A percentile compares a stretch with the other conserved stretches of the same genome.
These are phyloP conservation scores for Hippasteria phrygiana DNA, from an alignment of 53 echinoderm and acorn worm species.

Conservation along the genomic window DNA sequence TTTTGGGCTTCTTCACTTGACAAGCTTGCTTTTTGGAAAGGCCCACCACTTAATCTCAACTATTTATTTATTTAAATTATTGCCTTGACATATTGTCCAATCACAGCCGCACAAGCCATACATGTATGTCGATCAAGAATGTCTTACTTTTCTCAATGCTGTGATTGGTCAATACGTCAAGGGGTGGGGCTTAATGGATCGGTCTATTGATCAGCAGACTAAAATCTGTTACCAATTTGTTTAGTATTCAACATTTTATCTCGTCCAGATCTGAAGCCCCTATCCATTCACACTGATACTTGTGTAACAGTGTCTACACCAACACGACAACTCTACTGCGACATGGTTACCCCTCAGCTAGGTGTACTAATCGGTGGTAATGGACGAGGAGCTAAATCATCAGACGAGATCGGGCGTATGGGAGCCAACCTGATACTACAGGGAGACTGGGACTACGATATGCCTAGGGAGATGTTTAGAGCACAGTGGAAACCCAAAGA, in stretches of 20 bases:
- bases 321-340: slow-evolving; percentile 75
- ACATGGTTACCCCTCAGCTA: slow-evolving; percentile 79
- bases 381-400: slow-evolving; percentile 85
- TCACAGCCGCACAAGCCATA: too few species aligned
- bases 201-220: too few species aligned
- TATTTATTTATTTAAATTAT: too few species aligned
- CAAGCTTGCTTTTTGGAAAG: too few species aligned
- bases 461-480: slow-evolving; percentile 76
- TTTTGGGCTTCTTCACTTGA: too few species aligned
- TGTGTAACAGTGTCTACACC: slow-evolving; percentile 72
- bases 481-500: slow-evolving; percentile 52
- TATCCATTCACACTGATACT: slow-evolving; percentile 64
- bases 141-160: too few species aligned
- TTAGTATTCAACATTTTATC: not conserved
- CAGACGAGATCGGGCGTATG: slow-evolving; percentile 81
- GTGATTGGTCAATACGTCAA: too few species aligned
- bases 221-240: too few species aligned
- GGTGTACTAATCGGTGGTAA: slow-evolving; percentile 82
- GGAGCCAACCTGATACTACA: slow-evolving; percentile 81
- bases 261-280: slow-evolving; percentile 64
- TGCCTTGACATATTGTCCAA: too few species aligned
- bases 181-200: too few species aligned
- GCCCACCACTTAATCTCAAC: too few species aligned
- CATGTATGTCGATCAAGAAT: too few species aligned
- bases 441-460: slow-evolving; percentile 87